These are phyloP conservation scores for Keiferia lycopersicella DNA, from an alignment of 2,888 invertebrate species.

Conservation along the genomic window DNA sequence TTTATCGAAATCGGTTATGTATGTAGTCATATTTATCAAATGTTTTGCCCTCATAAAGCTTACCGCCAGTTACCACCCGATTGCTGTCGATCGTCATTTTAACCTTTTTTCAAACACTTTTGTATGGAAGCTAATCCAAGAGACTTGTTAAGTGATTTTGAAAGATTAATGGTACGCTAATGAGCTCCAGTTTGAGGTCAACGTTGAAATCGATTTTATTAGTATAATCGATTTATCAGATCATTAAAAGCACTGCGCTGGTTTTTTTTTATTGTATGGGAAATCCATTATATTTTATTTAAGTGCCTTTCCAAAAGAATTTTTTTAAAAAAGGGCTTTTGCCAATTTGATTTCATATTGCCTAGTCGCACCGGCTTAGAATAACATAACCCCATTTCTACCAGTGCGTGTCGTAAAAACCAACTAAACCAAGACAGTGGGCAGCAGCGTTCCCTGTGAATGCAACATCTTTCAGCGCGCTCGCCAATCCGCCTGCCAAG, in stretches of 20 bases:
- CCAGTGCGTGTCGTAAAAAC: too few relatives aligned
- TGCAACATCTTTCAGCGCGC: too few relatives aligned
- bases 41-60: slow-evolving; percentile 35
- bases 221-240: slow-evolving; percentile 2
- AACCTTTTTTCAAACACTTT: slow-evolving; percentile 45
- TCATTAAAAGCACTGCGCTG: not conserved
- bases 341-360: too few relatives aligned
- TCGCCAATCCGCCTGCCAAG: too few relatives aligned
- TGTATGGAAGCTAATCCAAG: slow-evolving; percentile 50
- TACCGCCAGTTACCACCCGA: slow-evolving; percentile 40
- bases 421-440: too few relatives aligned
- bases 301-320: too few relatives aligned
- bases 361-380: too few relatives aligned
- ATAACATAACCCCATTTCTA: too few relatives aligned
- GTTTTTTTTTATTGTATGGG: not conserved
- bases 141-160: slow-evolving; percentile 65
- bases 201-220: slow-evolving; percentile 20
- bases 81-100: slow-evolving; percentile 61
- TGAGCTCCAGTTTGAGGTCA: slow-evolving; percentile 43
- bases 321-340: too few relatives aligned
- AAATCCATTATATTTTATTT: too few relatives aligned
- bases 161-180: slow-evolving; percentile 63
- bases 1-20: too few relatives aligned
- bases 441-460: too few relatives aligned
- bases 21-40: not conserved